Evolutionary conservation across 2,797 vertebrate genomes (phyloP), one percentile per base, ranked within the genome.

Genomic region (Manis crassicaudata): DNA sequence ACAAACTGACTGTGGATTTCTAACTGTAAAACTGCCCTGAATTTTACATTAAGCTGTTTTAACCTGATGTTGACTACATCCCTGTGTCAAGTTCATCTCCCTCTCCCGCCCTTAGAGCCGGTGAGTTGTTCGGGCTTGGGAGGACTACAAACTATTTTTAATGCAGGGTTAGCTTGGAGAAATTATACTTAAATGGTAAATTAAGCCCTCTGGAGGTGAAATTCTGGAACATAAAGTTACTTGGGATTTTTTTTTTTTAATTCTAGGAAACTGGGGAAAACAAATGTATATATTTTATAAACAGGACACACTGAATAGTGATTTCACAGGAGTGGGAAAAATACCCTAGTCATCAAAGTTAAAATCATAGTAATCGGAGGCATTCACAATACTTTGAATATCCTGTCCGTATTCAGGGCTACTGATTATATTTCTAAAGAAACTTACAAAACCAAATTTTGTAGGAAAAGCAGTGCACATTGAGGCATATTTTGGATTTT

Each of bases 341-440:
- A 65, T 54, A 77, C 6, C n/a, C 85, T 75, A 77, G 21, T 65
- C 94, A 88, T 89, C 88, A 56, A 92, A 96, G 94, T 96, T 92
- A 94, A 95, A 83, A 95, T 93, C 43, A 85, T 73, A 92, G 91
- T 80, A 96, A 83, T 94, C 68, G 75, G 87, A 90, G 29, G 56
- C 91, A 92, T 94, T 95, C 86, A 87, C n/a, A 73, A 65, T 87
- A 32, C 80, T 97, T 82, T 96, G 93, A 89, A 95, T 68, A 94
- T 84, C 88, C 54, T 90, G 72, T 96, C 94, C 94, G n/a, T 76
- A 83, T 94, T 92, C 86, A 84, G 95, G 96, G 82, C 88, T 95
- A 88, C 89, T 90, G 88, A 96, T 95, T 93, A 80, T 94, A 90
- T 95, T 97, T 96, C 95, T 96, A 88, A 94, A 88, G 85, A 93